Percentiles rank a stretch among this genome's conserved stretches.
These are phyloP conservation scores for Daktulosphaira vitifoliae DNA, from an alignment of 1,140 invertebrate genomes.

Conservation along the genomic window DNA sequence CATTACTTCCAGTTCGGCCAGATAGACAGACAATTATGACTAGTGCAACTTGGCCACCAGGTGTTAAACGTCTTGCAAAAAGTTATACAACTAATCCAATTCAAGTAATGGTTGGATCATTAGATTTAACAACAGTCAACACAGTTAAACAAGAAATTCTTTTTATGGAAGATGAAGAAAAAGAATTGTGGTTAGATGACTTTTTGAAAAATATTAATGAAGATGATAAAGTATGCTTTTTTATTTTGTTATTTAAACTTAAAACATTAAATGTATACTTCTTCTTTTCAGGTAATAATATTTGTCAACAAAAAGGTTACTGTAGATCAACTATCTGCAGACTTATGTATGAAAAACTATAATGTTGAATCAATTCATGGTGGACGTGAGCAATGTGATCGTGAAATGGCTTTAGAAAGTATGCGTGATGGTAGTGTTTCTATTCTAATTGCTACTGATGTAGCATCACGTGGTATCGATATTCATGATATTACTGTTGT, in stretches of 20 bases:
- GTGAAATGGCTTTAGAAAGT: conserved; percentile 75
- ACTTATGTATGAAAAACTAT: conserved; percentile 60
- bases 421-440: conserved; percentile 63
- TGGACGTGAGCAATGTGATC: conserved; percentile 74
- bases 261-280: too few species aligned
- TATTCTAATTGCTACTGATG: conserved; percentile 90
- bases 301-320: conserved; percentile 77
- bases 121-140: conserved; percentile 77
- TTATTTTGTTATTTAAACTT: not conserved
- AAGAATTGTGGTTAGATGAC: conserved; percentile 49
- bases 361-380: conserved; percentile 74
- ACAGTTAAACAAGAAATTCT: conserved; percentile 67
- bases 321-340: conserved; percentile 70
- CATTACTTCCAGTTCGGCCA: conserved; percentile 64
- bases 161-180: conserved; percentile 65
- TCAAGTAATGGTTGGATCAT: conserved; percentile 76
- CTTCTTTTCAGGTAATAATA: conserved; percentile 50
- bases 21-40: conserved; percentile 82
- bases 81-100: conserved; percentile 80
- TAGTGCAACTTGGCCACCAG: conserved; percentile 81
- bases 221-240: conserved; percentile 8
- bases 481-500: conserved; percentile 87
- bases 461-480: conserved; percentile 84
- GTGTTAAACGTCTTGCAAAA: conserved; percentile 68
- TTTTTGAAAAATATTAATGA: conserved; percentile 36